Percentiles rank a stretch among this genome's conserved stretches.
Conservation (phyloP, 2,113 vertebrate genomes). For the Tenrec ecaudatus region DNA sequence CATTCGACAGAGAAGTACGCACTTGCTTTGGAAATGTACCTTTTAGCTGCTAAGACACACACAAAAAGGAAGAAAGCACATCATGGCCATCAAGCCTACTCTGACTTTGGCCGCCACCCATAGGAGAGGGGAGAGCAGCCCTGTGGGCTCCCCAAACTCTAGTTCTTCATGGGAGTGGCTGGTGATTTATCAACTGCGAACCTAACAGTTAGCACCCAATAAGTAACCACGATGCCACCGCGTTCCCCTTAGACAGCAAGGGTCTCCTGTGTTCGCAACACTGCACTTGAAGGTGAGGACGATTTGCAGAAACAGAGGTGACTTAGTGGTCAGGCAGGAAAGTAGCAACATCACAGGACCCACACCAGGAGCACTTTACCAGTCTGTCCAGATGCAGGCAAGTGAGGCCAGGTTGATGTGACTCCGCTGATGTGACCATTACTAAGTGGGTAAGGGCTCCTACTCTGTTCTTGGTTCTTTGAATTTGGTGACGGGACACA, state of each 20-base stretch:
- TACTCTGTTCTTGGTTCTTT: background rate
- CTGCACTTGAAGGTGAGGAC: background rate
- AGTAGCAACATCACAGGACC: conserved; percentile 13
- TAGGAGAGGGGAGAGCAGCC: too few relatives aligned
- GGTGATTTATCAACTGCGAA: too few relatives aligned
- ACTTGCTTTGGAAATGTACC: background rate
- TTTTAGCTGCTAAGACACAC: background rate
- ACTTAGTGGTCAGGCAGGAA: background rate
- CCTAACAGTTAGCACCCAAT: too few relatives aligned
- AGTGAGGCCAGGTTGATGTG: background rate
- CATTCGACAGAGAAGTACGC: background rate
- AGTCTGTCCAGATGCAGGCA: background rate
- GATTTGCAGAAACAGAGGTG: background rate
- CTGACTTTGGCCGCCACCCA: too few relatives aligned
- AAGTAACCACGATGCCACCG: too few relatives aligned
- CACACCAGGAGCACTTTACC: background rate
- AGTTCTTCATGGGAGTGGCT: too few relatives aligned
- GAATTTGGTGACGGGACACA: conserved; percentile 20
- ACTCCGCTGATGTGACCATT: rapidly evolving
- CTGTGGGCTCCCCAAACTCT: too few relatives aligned
- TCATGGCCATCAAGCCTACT: too few relatives aligned
- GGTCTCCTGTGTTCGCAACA: background rate
- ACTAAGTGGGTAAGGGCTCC: background rate
- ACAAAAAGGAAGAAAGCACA: too few relatives aligned
- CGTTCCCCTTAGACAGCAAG: background rate